Base-by-base conservation (phyloP, 1,140 invertebrate genomes). In the Ostrea denselamellosa region DNA sequence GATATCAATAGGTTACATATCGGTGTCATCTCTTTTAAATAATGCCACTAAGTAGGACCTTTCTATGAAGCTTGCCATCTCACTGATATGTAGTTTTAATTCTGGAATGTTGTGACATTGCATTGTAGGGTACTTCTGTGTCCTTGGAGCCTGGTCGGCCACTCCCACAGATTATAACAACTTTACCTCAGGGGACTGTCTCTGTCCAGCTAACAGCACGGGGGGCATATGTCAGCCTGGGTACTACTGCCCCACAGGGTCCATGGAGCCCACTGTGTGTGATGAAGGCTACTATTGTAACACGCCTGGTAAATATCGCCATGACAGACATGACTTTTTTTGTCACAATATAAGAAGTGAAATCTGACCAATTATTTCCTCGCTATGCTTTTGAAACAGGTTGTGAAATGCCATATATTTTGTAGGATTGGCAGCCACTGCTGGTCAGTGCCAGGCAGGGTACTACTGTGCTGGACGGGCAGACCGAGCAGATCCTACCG, bases 211-310 rank as follows among this genome's bases (percentile, higher is more conserved):
- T 86, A 93, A 92, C 56, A 71, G 86, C 0, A 94, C 93, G 4
- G 94, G 94, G 4, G 93, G 93, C 19, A 81, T 91, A 86, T 94
- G 94, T 90, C 92, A 92, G 51, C 91, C 93, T 10, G 93, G 94
- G 19, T 91, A 91, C 87, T 94, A 92, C 89, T 94, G 94, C 89
- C 93, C 93, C 0, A 51, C 71, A 82, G 93, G 93, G 8, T 94
- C 93, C 0, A 62, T 85, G 81, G 92, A 94, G 86, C 93, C 93
- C 4, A 92, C 90, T 2, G 51, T 88, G 8, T 94, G 94, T 89
- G 89, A 84, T 3, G 92, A 93, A 68, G 93, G 94, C 12, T 68
- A 84, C n/a, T 94, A 93, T 89, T 94, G 94, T 90, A 90, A 87
- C n/a, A 90, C 88, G n/a, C 89, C 92, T 87, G 93, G 93, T 93